Base-by-base conservation (phyloP, 1,140 invertebrate species). In the Lasaia peninsularis region DNA sequence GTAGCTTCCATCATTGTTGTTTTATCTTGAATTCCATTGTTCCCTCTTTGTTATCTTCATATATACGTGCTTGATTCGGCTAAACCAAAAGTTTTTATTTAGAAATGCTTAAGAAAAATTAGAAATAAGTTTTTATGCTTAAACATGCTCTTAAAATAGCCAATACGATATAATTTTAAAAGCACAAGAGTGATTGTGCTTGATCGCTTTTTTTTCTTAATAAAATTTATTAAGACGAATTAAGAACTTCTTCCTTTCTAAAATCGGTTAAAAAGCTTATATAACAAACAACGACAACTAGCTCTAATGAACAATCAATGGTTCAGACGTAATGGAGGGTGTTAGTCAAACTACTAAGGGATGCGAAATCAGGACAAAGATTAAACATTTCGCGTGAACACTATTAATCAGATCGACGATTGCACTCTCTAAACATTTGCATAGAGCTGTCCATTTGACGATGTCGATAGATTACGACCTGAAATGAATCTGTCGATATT, bases 401-500 rank as follows among this genome's bases (percentile, higher is more conserved):
- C 83, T 86, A 88, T 88, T 88, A 86, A 88, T 88, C 85, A 88
- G 83, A 88, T 88, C 75, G 80, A 73, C 78, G 83, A 86, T 86
- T 88, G 85, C 81, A 84, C 78, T 78, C 74, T 81, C 83, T 84
- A 85, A 85, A 82, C 80, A 83, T 66, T 65, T 56, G 56, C 52
- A 40, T 75, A 76, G 79, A 59, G 73, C 59, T 71, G 77, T 52
- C 5, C 20, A 20, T 16, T n/a, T 0, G 12, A 10, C 0, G 1
- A 14, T 11, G n/a, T 28, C n/a, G 9, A 37, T 11, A 7, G 51
- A 49, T 65, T 67, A 70, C 70, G 68, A 80, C 5, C 24, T 28
- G 0, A 28, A 28, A 7, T 28, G 0, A 28, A 28, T 0, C 24
- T 3, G 24, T 28, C 8, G 1, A 28, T 28, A 2, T 28, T 2